These are phyloP conservation scores for Salmo trutta DNA, from an alignment of 2,797 vertebrate species.

Conservation along the genomic window DNA sequence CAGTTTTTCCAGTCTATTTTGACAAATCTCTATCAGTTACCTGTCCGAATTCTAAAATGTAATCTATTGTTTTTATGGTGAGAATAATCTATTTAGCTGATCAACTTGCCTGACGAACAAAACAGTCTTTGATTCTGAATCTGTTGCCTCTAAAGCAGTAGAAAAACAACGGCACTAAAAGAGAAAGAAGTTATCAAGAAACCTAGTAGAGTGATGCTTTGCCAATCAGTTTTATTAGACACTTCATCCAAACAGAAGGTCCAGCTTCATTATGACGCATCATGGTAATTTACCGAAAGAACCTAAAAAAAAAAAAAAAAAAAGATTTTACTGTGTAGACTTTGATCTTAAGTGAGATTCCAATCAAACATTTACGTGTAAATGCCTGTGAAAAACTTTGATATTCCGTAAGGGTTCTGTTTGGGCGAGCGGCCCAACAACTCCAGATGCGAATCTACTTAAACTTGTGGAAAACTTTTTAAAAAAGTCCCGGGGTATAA, in stretches of 20 bases:
- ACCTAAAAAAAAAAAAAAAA: too few species aligned
- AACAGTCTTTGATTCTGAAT: neutral
- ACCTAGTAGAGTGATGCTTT: neutral
- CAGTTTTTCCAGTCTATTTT: neutral
- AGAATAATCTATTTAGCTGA: neutral
- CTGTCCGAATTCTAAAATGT: neutral
- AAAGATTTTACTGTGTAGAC: neutral
- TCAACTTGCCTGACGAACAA: neutral
- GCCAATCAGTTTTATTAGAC: neutral
- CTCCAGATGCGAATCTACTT: constrained; percentile 58
- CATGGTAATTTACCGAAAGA: neutral
- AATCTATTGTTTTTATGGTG: neutral
- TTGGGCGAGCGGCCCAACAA: constrained; percentile 19
- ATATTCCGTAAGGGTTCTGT: constrained; percentile 29
- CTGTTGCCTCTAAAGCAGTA: neutral
- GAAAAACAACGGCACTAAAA: neutral
- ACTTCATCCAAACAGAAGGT: neutral
- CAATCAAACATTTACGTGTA: constrained; percentile 21
- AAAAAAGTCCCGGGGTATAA: constrained; percentile 30
- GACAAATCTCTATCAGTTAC: neutral
- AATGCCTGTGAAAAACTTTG: constrained; percentile 35
- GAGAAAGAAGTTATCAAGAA: neutral
- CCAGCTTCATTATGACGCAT: neutral
- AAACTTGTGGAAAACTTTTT: constrained; percentile 45
- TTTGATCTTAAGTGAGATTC: constrained; percentile 17